Evolutionary conservation across 2,797 vertebrate genomes (phyloP), one percentile per base, ranked within the genome.

Genomic region (Paguma larvata): DNA sequence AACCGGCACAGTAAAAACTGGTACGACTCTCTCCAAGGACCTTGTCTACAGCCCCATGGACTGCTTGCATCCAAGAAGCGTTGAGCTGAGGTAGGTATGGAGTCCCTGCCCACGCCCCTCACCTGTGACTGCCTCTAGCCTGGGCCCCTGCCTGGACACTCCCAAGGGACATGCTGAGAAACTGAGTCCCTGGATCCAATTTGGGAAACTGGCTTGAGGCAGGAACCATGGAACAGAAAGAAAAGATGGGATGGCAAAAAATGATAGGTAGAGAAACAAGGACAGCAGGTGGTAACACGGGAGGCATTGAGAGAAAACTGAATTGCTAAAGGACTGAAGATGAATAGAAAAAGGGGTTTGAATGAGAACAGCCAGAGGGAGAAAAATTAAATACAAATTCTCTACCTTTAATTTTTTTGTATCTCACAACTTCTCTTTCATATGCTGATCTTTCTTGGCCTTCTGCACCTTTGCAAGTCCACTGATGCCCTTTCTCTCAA

Each of bases 201-300:
- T 48, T 94, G 87, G 32, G 59, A 95, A 97, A 85, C 65, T 98
- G 97, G 94, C 88, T 86, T 86, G 46, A 82, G 65, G 51, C 46
- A 62, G 2, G 80, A 48, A 46, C 30, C 59, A 27, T 23, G 15
- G n/a, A 72, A 92, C 25, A 97, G 73, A 95, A 97, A 83, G 38
- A 95, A 59, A 73, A 92, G 77, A 89, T 83, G 59, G 32, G 68
- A 95, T 78, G 8, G 5, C 78, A 46, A 89, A 65, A 97, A 91
- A 83, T 21, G 68, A 85, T 92, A 86, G 0, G 2, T 18, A 72
- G 77, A 94, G 62, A 95, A 89, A 68, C 72, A 96, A 85, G 48
- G 72, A 62, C 8, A 62, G 67, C 46, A n/a, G 56, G 46, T 85
- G 73, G 93, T 75, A 65, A 73, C 19, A 51, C 3, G 30, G 38